phyloP scores from a whole-genome alignment of 2,888 invertebrate species.

The Drosophila testacea region DNA sequence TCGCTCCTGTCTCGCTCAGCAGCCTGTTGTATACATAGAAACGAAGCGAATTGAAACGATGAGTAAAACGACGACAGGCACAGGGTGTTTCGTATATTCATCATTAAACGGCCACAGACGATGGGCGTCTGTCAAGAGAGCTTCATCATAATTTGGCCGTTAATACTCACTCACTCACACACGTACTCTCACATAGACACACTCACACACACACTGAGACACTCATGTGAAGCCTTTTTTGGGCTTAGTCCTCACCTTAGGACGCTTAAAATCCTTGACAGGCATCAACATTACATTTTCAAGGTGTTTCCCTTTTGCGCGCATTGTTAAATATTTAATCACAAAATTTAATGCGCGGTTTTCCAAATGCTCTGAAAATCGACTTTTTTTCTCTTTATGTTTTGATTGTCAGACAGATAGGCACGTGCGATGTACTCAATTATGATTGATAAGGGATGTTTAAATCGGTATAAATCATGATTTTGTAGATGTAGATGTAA shows the following conservation, averaged over 20 bases:
- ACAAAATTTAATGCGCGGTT: constrained; percentile 70
- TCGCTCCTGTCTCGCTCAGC: constrained; percentile 5
- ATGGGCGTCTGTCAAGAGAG: constrained; percentile 68
- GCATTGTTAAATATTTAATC: constrained; percentile 77
- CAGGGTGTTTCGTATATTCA: constrained; percentile 56
- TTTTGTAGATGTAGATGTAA: background rate
- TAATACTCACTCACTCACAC: constrained; percentile 55
- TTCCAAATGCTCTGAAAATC: constrained; percentile 14
- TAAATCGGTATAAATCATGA: background rate
- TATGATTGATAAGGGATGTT: background rate
- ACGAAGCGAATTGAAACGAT: constrained; percentile 56
- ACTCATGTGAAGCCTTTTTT: constrained; percentile 45
- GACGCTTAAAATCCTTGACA: constrained; percentile 38
- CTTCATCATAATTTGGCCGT: constrained; percentile 76
- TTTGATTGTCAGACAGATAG: constrained; percentile 8
- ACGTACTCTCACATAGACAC: constrained; percentile 4
- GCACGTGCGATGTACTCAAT: constrained; percentile 1
- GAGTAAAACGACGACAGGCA: constrained; percentile 32
- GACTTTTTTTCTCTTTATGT: background rate
- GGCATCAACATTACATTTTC: constrained; percentile 35
- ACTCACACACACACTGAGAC: constrained; percentile 2
- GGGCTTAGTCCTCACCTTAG: constrained; percentile 44
- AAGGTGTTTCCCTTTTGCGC: constrained; percentile 57
- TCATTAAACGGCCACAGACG: constrained; percentile 55
- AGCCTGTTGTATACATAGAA: constrained; percentile 45